Percentiles rank a stretch among this genome's conserved stretches.
These are phyloP conservation scores for Carcharodon carcharias DNA, from an alignment of 2,797 vertebrate species.

Conservation along the genomic window DNA sequence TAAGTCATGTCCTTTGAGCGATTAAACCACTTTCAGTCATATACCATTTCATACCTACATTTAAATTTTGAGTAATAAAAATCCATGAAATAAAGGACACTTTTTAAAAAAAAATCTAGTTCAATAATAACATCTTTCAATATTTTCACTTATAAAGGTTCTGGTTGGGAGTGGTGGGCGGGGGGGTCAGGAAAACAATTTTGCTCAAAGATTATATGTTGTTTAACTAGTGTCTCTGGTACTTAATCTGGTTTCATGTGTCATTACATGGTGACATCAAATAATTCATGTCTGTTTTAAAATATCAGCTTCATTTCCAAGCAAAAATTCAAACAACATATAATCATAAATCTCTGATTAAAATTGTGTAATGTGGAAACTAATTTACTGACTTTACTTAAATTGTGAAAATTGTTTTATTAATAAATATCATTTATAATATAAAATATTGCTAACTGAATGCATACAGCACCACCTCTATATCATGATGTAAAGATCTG, in stretches of 20 bases:
- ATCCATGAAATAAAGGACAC: not conserved
- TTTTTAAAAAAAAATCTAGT: not conserved
- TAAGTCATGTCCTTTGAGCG: not conserved
- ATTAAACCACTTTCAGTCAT: not conserved
- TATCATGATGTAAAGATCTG: not conserved
- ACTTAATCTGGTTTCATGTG: not conserved
- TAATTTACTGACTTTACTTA: not conserved
- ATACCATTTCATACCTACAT: not conserved
- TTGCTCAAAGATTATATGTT: not conserved
- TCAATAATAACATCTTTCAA: not conserved
- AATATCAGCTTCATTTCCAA: not conserved
- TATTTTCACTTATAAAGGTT: not conserved
- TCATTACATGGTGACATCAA: not conserved
- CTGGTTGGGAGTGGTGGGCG: not conserved
- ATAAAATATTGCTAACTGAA: not conserved
- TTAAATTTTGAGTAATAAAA: not conserved
- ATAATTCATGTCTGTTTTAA: not conserved
- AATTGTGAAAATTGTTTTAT: not conserved
- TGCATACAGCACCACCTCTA: not conserved
- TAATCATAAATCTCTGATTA: not conserved
- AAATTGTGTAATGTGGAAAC: not conserved
- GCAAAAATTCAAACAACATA: not conserved
- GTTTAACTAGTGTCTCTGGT: not conserved
- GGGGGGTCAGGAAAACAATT: not conserved
- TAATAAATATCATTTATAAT: slow-evolving; percentile 10